Evolutionary conservation across 2,797 vertebrate genomes (phyloP).

Genomic region (Takifugu rubripes): DNA sequence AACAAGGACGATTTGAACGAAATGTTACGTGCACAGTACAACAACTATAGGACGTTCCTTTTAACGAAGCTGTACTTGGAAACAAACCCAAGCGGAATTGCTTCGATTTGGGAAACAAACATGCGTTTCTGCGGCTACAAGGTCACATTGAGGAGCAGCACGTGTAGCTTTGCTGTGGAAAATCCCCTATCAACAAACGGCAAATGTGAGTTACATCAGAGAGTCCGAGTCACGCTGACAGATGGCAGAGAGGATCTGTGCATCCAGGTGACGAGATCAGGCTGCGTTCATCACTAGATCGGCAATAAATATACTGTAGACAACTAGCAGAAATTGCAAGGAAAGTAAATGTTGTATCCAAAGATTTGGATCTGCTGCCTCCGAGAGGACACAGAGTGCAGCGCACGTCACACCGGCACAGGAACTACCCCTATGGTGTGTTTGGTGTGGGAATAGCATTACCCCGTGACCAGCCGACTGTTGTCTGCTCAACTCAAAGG

Average conservation of each 20-base stretch:
- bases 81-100: too few relatives aligned
- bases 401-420: slow-evolving; percentile 6
- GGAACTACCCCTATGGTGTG: background rate
- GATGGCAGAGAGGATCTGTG: background rate
- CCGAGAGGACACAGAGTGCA: slow-evolving; percentile 49
- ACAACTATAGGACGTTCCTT: too few relatives aligned
- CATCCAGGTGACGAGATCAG: slow-evolving; percentile 6
- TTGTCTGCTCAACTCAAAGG: background rate
- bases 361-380: slow-evolving; percentile 57
- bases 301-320: background rate
- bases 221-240: too few relatives aligned
- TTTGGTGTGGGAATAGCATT: slow-evolving; percentile 1
- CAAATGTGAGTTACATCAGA: slow-evolving; percentile 8
- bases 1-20: background rate
- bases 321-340: slow-evolving; percentile 27
- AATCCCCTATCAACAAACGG: slow-evolving; percentile 45
- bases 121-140: slow-evolving; percentile 17
- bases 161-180: slow-evolving; percentile 4
- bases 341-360: background rate
- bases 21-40: too few relatives aligned
- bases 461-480: background rate
- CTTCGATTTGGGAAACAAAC: too few relatives aligned
- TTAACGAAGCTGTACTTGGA: too few relatives aligned
- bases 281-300: slow-evolving; percentile 8
- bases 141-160: slow-evolving; percentile 45